These are phyloP conservation scores for Myiagra hebetior DNA, from an alignment of 2,113 vertebrate genomes.

Conservation along the genomic window DNA sequence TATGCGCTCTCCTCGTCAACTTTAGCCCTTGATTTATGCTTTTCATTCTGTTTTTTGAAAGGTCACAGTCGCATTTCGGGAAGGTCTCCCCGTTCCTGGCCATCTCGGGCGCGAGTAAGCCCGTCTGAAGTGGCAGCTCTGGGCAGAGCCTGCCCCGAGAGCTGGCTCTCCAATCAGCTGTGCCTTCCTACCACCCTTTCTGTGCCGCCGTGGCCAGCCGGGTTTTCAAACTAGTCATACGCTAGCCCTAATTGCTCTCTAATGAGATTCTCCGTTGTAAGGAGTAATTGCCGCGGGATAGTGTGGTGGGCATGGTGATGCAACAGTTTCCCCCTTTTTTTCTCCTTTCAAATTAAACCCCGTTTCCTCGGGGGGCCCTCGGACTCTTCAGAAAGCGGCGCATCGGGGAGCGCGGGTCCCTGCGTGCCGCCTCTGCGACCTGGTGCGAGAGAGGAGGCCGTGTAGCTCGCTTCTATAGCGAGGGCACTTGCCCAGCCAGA, in stretches of 20 bases:
- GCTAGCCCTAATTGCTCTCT: background rate
- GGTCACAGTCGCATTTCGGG: background rate
- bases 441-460: no score
- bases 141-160: background rate
- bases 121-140: background rate
- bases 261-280: background rate
- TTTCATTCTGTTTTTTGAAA: background rate
- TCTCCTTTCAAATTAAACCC: background rate
- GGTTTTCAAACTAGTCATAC: background rate
- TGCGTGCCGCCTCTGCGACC: fast-evolving
- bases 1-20: background rate
- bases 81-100: background rate
- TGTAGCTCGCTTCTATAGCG: background rate
- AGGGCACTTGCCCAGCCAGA: background rate
- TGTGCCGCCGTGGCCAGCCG: background rate
- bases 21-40: background rate
- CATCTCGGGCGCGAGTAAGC: background rate
- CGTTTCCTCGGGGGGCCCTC: background rate
- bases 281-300: background rate
- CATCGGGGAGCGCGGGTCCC: no score
- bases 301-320: background rate
- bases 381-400: background rate
- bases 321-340: background rate
- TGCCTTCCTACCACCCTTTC: no score
- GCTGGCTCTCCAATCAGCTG: fast-evolving